Evolutionary conservation across 2,888 invertebrate species (phyloP), one percentile per base, ranked within the genome.

Genomic region (Pachycephus smyrnensis): DNA sequence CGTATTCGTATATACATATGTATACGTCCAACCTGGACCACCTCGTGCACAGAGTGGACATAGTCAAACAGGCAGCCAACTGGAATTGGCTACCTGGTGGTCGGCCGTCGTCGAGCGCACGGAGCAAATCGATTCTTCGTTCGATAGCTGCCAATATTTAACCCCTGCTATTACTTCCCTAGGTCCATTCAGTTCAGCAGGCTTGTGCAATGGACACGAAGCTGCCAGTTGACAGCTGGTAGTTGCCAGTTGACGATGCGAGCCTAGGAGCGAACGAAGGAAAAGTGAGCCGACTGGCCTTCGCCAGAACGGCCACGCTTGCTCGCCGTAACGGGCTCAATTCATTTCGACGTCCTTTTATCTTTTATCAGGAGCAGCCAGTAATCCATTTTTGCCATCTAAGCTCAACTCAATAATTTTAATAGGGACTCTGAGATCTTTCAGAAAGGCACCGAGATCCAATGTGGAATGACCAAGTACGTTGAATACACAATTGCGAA

Each of bases 281-380:
- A 87, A 89, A 88, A 88, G 87, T 87, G 84, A 87, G 85, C 86
- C 83, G 84, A 86, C 81, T 88, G 89, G 86, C 89, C 89, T 89
- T 89, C 89, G 85, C 84, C 86, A 87, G 85, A 23, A 9, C 23
- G 55, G 23, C 55, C 55, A 88, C 81, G 71, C 32, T 33, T 71
- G 71, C 33, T 3, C 31, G 71, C 6, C 32, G 4, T 31, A 77
- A 80, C 81, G 78, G 73, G 75, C 79, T 81, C 79, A 81, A 82
- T 82, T 80, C 80, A 77, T 80, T 81, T 36, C 76, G 76, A 75
- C 76, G 55, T 55, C 9, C 55, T 55, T 55, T 55, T 55, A 55
- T 23, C 55, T 55, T 55, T 55, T 55, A 55, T 55, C 55, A 55
- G 55, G 55, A 9, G 9, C 55, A 23, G 9, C 40, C 6, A 0